A percentile compares a stretch with the other conserved stretches of the same genome.
phyloP scores from a whole-genome alignment of 2,888 invertebrate species.

The Fragum sueziense region DNA sequence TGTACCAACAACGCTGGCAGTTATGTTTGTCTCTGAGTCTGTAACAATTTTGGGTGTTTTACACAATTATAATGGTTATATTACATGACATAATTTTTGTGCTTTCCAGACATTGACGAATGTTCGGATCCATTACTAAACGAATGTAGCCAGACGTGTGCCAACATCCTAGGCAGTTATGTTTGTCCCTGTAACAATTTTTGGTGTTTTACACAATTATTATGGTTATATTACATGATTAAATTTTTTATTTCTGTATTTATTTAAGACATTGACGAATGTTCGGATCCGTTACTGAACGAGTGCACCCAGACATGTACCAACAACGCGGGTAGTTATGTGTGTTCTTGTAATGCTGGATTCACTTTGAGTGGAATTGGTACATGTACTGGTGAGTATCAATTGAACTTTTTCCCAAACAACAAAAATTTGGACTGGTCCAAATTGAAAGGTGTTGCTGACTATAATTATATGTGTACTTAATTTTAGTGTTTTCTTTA shows the following conservation, averaged over 20 bases:
- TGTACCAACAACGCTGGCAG: too few relatives aligned
- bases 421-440: too few relatives aligned
- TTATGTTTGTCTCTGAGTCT: too few relatives aligned
- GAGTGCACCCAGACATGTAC: conserved; percentile 31
- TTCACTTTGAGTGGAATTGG: conserved; percentile 13
- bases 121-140: conserved; percentile 11
- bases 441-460: not conserved
- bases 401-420: not conserved
- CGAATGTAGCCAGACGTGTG: conserved; percentile 31
- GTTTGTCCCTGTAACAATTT: too few relatives aligned
- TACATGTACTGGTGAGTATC: conserved; percentile 27
- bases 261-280: conserved; percentile 38
- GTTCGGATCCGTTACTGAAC: conserved; percentile 6
- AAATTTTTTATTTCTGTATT: not conserved
- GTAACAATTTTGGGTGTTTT: too few relatives aligned
- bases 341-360: conserved; percentile 41
- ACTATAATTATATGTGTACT: too few relatives aligned
- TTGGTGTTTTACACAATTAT: not conserved
- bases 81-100: not conserved
- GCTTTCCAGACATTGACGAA: conserved; percentile 34
- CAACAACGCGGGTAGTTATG: conserved; percentile 29
- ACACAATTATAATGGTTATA: too few relatives aligned
- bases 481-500: too few relatives aligned
- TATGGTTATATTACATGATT: not conserved
- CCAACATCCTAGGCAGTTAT: conserved; percentile 30